Percentiles rank a stretch among this genome's conserved stretches.
These are phyloP conservation scores for Nymphalis io DNA, from an alignment of 1,140 invertebrate species.

Conservation along the genomic window DNA sequence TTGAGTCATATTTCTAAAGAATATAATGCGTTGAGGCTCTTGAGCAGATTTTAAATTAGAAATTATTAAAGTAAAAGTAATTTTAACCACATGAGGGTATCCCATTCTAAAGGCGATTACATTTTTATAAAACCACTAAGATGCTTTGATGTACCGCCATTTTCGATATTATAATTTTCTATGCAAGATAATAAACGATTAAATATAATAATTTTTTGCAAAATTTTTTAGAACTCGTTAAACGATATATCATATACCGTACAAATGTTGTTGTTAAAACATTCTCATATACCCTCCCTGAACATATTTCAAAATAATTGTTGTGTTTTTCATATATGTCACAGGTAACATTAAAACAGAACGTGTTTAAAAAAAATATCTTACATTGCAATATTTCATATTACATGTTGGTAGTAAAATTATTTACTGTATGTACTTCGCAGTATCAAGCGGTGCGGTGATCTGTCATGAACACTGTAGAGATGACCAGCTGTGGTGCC, in stretches of 20 bases:
- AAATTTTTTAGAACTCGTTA: not conserved
- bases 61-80: conserved; percentile 31
- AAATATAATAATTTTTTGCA: not conserved
- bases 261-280: not conserved
- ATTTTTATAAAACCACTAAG: conserved; percentile 21
- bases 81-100: conserved; percentile 29
- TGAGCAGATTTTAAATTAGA: conserved; percentile 33
- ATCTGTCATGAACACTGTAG: conserved; percentile 18
- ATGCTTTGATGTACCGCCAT: conserved; percentile 22
- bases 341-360: conserved; percentile 2
- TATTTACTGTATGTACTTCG: conserved; percentile 2
- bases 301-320: conserved; percentile 2
- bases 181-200: not conserved
- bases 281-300: not conserved
- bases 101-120: conserved; percentile 21
- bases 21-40: conserved; percentile 25
- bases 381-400: conserved; percentile 4
- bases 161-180: conserved; percentile 5
- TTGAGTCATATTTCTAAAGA: conserved; percentile 38
- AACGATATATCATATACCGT: not conserved
- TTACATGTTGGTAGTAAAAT: not conserved
- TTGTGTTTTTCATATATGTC: conserved; percentile 9
- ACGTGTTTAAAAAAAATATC: not conserved
- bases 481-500: conserved; percentile 7
- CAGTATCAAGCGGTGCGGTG: conserved; percentile 16